phyloP scores from a whole-genome alignment of 2,797 vertebrate genomes.

The Rhabdomys pumilio region DNA sequence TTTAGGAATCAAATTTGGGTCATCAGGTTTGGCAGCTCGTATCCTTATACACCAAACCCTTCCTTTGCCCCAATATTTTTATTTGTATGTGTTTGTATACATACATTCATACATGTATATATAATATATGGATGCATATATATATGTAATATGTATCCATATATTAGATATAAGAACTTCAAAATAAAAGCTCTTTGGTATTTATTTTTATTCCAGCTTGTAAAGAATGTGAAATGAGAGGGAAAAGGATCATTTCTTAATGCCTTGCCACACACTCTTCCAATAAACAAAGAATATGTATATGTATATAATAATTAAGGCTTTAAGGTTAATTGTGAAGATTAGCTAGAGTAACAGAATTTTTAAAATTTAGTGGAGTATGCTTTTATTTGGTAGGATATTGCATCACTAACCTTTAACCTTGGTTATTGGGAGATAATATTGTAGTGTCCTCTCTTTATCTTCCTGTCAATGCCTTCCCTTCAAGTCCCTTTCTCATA shows the following conservation, averaged over 20 bases:
- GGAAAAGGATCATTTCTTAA: neutral
- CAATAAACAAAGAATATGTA: neutral
- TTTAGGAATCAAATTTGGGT: neutral
- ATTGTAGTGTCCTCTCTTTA: conserved; percentile 17
- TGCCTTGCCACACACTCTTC: neutral
- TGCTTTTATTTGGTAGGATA: neutral
- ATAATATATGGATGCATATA: neutral
- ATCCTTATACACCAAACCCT: neutral
- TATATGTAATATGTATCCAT: neutral
- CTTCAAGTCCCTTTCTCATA: neutral
- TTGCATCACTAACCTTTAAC: conserved; percentile 37
- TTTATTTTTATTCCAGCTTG: conserved; percentile 46
- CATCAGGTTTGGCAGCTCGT: neutral
- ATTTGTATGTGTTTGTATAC: neutral
- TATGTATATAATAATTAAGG: neutral
- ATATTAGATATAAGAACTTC: conserved; percentile 4
- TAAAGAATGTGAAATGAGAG: conserved; percentile 31
- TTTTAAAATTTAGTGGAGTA: neutral
- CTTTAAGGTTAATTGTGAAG: conserved; percentile 57
- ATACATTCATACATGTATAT: neutral
- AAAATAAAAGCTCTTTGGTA: conserved; percentile 31
- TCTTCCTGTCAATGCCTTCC: neutral
- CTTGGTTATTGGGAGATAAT: neutral
- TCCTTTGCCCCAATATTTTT: neutral
- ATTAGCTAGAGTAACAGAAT: conserved; percentile 8